phyloP scores from a whole-genome alignment of 2,888 invertebrate species.

The Celastrina argiolus region DNA sequence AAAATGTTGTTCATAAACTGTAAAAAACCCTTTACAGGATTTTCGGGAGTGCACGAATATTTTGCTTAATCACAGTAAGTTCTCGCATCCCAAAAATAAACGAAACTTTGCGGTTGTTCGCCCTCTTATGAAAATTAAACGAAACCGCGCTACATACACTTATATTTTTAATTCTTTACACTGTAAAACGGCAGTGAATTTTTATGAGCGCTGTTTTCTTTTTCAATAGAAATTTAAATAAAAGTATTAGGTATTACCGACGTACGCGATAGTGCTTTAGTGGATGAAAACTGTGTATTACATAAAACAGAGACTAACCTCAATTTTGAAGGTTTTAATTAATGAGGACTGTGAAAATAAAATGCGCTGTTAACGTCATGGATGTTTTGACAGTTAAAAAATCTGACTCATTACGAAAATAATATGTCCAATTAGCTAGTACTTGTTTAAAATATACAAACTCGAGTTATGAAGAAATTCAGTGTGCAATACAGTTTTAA shows the following conservation, averaged over 20 bases:
- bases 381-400: background rate
- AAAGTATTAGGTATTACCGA: background rate
- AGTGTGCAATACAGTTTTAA: no score
- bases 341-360: background rate
- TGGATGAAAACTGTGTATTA: background rate
- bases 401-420: constrained; percentile 2
- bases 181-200: constrained; percentile 17
- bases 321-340: constrained; percentile 4
- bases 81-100: constrained; percentile 22
- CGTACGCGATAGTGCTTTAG: background rate
- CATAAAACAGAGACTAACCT: background rate
- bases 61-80: constrained; percentile 18
- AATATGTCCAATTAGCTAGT: background rate
- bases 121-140: constrained; percentile 21
- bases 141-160: constrained; percentile 18
- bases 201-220: constrained; percentile 14
- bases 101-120: background rate
- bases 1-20: background rate
- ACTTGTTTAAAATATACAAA: no score
- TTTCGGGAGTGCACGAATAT: constrained; percentile 6
- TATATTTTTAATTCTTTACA: constrained; percentile 21
- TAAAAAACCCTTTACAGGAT: background rate
- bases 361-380: background rate
- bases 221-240: constrained; percentile 16
- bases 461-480: no score